Evolutionary conservation across 1,140 invertebrate genomes (phyloP).

Genomic region (Varroa destructor): DNA sequence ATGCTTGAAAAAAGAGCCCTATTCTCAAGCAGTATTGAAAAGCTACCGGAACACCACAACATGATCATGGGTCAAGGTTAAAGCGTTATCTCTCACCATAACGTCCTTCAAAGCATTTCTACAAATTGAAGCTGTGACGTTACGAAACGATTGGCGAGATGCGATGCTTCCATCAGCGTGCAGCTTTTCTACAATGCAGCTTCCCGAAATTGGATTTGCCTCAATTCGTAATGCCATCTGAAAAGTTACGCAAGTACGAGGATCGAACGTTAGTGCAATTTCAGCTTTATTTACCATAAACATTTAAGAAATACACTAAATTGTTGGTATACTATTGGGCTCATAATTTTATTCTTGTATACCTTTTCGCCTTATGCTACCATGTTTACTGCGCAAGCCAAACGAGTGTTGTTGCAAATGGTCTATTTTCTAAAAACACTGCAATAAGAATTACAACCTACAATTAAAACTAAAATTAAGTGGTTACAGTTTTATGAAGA

Average conservation of each 20-base stretch:
- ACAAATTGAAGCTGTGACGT: background rate
- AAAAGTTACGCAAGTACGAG: background rate
- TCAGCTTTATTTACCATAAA: background rate
- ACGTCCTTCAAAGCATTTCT: background rate
- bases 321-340: background rate
- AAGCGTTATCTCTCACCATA: background rate
- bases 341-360: too few species aligned
- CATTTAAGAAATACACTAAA: background rate
- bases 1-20: too few species aligned
- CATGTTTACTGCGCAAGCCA: too few species aligned
- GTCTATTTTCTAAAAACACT: too few species aligned
- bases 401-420: too few species aligned
- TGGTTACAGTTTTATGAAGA: too few species aligned
- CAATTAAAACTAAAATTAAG: too few species aligned
- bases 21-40: too few species aligned
- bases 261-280: background rate
- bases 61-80: background rate
- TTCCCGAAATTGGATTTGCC: background rate
- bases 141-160: conserved; percentile 3
- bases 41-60: too few species aligned
- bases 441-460: too few species aligned
- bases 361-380: too few species aligned
- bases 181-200: background rate
- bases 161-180: conserved; percentile 5
- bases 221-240: background rate